Base-by-base conservation (phyloP, 2,888 invertebrate species). In the Gerris lacustris region DNA sequence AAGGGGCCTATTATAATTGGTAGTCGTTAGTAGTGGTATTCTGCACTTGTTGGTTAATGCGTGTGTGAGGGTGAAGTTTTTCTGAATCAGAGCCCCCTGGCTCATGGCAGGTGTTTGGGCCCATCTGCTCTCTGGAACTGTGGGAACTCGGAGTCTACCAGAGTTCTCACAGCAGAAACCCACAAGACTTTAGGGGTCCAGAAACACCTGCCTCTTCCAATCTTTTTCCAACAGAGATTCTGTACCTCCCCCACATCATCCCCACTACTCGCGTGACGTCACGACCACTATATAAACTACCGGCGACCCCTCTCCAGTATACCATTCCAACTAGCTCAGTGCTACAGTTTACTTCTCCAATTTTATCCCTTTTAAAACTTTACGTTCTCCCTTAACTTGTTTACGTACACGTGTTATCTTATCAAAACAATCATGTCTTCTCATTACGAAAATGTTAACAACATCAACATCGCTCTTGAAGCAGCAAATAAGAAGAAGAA, bases 401-500 rank as follows among this genome's bases (percentile, higher is more conserved):
- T 55, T 55, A 15, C 15, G 9, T 55, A 1, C 5, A 15, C 31
- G 31, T 31, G 31, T 31, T 31, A 31, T 31, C 31, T 31, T 31
- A 31, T 31, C 31, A 31, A 31, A 31, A 2, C 31, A 31, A 55
- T 55, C 15, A 55, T 55, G 55, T 55, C 55, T 55, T 64, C 64
- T 18, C 9, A n/a, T 5, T 64, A 64, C 69, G 74, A 74, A 71
- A 74, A 74, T 71, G 74, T 73, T 67, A 74, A 74, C 74, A 74
- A 74, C 71, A 66, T 71, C 73, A 74, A 74, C 74, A 62, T 74
- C 71, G 74, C 74, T 67, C 71, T 74, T 68, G 74, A 74, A 70
- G 71, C 71, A 18, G 68, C 71, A 44, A n/a, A 31, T 7, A 71
- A 69, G 66, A 73, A 74, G 70, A 73, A 70, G 63, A 71, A 67